A percentile compares a stretch with the other conserved stretches of the same genome.
Evolutionary conservation across 2,888 invertebrate genomes (phyloP).

Genomic region (Iselma pallidipennis): DNA sequence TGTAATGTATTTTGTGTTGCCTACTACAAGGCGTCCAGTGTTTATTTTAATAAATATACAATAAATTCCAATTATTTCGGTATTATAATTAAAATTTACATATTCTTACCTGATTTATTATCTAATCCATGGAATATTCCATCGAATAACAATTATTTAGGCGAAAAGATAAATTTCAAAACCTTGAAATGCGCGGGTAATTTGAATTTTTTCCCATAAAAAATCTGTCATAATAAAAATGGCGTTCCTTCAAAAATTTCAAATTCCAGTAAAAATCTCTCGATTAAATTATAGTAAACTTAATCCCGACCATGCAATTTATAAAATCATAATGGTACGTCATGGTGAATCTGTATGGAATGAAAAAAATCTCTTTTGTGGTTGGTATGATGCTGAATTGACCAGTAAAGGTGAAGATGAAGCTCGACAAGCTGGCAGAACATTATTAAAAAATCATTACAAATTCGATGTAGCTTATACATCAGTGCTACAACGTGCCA

Average conservation of each 20-base stretch:
- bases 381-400: slow-evolving; percentile 64
- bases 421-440: slow-evolving; percentile 72
- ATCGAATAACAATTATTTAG: too few relatives aligned
- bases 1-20: background rate
- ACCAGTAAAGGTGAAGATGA: slow-evolving; percentile 69
- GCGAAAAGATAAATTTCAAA: too few relatives aligned
- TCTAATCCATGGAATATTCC: too few relatives aligned
- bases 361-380: slow-evolving; percentile 63
- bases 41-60: background rate
- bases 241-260: too few relatives aligned
- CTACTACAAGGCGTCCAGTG: background rate
- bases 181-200: too few relatives aligned
- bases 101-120: too few relatives aligned
- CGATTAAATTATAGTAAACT: too few relatives aligned
- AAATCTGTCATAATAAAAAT: too few relatives aligned
- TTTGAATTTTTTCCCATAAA: too few relatives aligned
- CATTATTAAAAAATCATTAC: slow-evolving; percentile 69
- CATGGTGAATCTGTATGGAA: slow-evolving; percentile 69
- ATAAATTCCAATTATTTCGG: background rate
- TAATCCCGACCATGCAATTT: slow-evolving; percentile 48
- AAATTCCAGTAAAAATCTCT: too few relatives aligned
- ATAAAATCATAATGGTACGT: slow-evolving; percentile 64
- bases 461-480: slow-evolving; percentile 81
- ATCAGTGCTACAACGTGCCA: slow-evolving; percentile 77
- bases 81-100: too few relatives aligned